phyloP scores from a whole-genome alignment of 2,888 invertebrate genomes.

The Rhynchonema sp. region DNA sequence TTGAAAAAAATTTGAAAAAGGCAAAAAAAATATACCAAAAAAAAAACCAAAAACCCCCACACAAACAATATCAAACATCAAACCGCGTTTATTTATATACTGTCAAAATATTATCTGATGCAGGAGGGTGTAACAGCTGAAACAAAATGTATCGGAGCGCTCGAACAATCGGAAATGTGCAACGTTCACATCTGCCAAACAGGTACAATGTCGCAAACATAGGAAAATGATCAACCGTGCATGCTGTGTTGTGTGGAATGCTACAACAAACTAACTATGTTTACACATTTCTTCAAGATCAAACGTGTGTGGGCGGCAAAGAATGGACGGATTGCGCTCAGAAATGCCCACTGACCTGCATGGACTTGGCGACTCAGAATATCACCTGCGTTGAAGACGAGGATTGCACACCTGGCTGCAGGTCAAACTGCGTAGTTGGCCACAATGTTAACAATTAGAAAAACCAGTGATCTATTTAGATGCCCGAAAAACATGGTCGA shows the following conservation, averaged over 20 bases:
- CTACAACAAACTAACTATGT: too few species aligned
- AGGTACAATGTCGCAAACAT: too few species aligned
- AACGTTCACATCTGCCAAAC: too few species aligned
- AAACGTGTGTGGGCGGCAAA: background rate
- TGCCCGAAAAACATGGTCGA: conserved; percentile 5
- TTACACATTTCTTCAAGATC: background rate
- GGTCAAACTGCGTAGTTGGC: background rate
- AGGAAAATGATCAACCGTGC: too few species aligned
- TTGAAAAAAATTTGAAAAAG: too few species aligned
- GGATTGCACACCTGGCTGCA: conserved; percentile 2
- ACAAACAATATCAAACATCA: too few species aligned
- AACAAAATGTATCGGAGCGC: background rate
- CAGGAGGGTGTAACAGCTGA: background rate
- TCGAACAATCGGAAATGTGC: background rate
- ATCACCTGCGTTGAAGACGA: conserved; percentile 2
- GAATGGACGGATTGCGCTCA: background rate
- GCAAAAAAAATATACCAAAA: too few species aligned
- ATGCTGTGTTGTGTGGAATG: too few species aligned
- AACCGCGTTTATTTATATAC: too few species aligned
- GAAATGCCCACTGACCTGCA: background rate
- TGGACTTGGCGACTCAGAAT: background rate
- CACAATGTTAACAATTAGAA: background rate
- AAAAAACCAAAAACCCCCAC: too few species aligned
- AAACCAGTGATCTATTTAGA: background rate
- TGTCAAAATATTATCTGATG: too few species aligned